Base-by-base conservation (phyloP, 2,888 invertebrate genomes). In the Spodoptera exigua region DNA sequence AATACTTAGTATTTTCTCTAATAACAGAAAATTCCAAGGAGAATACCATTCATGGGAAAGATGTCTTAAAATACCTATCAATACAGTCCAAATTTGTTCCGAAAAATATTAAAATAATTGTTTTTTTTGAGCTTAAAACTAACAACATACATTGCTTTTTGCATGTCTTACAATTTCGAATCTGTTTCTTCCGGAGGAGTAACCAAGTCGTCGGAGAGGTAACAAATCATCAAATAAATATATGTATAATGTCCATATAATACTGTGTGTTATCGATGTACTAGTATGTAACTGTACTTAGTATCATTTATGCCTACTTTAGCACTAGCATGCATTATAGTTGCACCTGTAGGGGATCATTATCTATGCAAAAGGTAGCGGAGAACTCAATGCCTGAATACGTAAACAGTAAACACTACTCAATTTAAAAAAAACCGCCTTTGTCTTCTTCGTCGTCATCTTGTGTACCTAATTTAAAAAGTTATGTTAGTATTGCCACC, bases 91-190 rank as follows among this genome's bases (percentile, higher is more conserved):
- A 16, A 1, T 12, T n/a, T 7, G 13, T 32, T 43, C 2, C 27
- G 5, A 27, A 27, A 17, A 41, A 43, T 37, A 9, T 9, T 16
- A 39, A n/a, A 21, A 45, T 27, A 27, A 37, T 37, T 3, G 27
- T 3, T n/a, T n/a, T 9, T 61, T 60, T 54, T 53, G 67, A 77
- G 62, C 63, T 66, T 62, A 83, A 83, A 86, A 89, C 92, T 94
- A 93, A 94, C 91, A 93, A 89, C 69, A 83, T 82, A 89, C 91
- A 87, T 94, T 94, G 94, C 91, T 88, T 92, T 95, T 95, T 96
- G 95, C 96, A 96, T 96, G 95, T 95, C 95, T 95, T 96, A 95
- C 95, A 95, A 96, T 95, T 95, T 94, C 93, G 95, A 95, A 95
- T 94, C 95, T 90, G 94, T 95, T 90, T 94, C 94, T 88, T 92